Base-by-base conservation (phyloP, 2,888 invertebrate species). In the Dorcus parallelipipedus region DNA sequence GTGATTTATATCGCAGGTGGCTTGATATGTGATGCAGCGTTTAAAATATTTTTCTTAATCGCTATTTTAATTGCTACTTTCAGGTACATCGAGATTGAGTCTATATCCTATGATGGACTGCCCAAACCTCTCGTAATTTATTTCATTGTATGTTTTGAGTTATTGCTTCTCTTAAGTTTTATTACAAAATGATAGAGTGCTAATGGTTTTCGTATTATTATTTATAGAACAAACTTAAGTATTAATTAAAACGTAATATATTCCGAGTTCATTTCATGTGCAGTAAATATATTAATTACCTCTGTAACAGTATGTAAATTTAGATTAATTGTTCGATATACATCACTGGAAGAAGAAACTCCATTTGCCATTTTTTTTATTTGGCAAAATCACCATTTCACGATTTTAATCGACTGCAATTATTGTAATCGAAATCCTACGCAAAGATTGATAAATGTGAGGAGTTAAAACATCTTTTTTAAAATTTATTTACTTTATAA, bases 1-100 rank as follows among this genome's bases (percentile, higher is more conserved):
- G 70, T 75, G 75, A 75, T 76, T 75, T 76, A 76, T 72, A 67
- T 58, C 64, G 66, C 74, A 74, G 74, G 71, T 73, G 75, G 69
- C 64, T 72, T 76, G 77, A 76, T 77, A 76, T 76, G 77, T 77
- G 75, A 74, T 66, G 73, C 71, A 72, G 71, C 72, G 73, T 72
- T 72, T 68, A 64, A 70, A 70, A 71, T 71, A 69, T 70, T 71
- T 64, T 73, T 72, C 73, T 73, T 75, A 74, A 74, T 75, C 73
- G 73, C 65, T 64, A 67, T 72, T 73, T 76, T 76, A 73, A 76
- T 74, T 75, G 72, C 73, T 70, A 71, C 71, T 70, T 72, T 71
- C 68, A 64, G 69, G 69, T 67, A 69, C 66, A 62, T 63, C 62
- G 61, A 64, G 39, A 53, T 52, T 41, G 58, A 53, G 48, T 53